phyloP scores from a whole-genome alignment of 2,888 invertebrate species.

The Chirona hameri region DNA sequence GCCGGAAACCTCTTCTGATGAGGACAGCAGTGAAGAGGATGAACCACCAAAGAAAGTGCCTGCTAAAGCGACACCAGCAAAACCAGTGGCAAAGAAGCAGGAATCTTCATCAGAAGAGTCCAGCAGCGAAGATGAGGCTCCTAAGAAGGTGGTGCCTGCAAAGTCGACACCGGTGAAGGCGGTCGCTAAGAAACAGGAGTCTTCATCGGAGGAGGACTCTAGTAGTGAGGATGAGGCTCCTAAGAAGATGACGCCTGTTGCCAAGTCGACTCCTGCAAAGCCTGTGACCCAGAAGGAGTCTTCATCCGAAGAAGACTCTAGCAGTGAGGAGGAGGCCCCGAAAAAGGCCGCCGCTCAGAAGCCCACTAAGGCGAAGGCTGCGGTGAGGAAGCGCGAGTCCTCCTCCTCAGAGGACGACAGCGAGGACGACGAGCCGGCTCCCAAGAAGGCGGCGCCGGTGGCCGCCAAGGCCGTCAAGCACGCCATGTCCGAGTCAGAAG shows the following conservation, averaged over 20 bases:
- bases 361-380: neutral
- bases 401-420: neutral
- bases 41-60: neutral
- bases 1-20: neutral
- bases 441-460: neutral
- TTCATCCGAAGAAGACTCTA: neutral
- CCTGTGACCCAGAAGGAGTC: neutral
- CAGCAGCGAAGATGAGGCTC: neutral
- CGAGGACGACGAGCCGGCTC: neutral
- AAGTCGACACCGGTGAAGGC: too few relatives aligned
- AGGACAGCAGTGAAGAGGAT: neutral
- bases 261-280: neutral
- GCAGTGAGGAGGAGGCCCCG: constrained; percentile 4
- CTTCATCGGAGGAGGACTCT: neutral
- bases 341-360: neutral
- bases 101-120: neutral
- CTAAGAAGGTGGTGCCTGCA: neutral
- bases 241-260: neutral
- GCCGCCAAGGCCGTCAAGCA: neutral
- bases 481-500: neutral
- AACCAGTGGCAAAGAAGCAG: neutral
- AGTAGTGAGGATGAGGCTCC: neutral
- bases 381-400: neutral
- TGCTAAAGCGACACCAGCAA: neutral
- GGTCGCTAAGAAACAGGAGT: neutral